Conservation (phyloP, 2,797 vertebrate species). For the Euphonia xanthogaster region DNA sequence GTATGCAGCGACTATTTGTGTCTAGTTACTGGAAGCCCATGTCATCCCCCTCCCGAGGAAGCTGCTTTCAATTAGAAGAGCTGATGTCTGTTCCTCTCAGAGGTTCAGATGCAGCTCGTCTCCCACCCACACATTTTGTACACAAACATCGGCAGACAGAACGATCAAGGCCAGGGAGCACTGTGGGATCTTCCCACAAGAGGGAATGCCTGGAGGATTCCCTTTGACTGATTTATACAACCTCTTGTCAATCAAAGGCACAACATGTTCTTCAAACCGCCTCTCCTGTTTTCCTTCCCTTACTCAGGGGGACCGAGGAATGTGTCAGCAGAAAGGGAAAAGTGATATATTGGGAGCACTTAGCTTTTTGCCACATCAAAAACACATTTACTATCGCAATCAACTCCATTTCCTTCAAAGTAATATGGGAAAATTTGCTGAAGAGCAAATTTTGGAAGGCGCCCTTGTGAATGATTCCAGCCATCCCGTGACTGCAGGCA, state of each 20-base stretch:
- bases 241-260: slow-evolving; percentile 69
- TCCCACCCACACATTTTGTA: slow-evolving; percentile 73
- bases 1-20: neutral
- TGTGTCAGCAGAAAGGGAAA: slow-evolving; percentile 40
- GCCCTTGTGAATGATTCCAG: neutral
- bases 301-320: slow-evolving; percentile 51
- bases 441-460: slow-evolving; percentile 27
- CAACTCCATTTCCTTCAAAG: slow-evolving; percentile 33
- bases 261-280: slow-evolving; percentile 58
- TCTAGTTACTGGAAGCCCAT: slow-evolving; percentile 31
- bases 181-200: slow-evolving; percentile 71
- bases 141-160: slow-evolving; percentile 52
- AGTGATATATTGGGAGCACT: neutral
- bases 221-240: slow-evolving; percentile 69
- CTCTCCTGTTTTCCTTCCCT: slow-evolving; percentile 67
- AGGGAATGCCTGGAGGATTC: slow-evolving; percentile 73
- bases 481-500: neutral
- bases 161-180: slow-evolving; percentile 37
- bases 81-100: slow-evolving; percentile 70
- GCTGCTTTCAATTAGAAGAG: slow-evolving; percentile 78
- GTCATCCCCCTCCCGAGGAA: slow-evolving; percentile 44
- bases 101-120: slow-evolving; percentile 73
- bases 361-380: slow-evolving; percentile 47
- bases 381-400: slow-evolving; percentile 13
- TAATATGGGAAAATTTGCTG: slow-evolving; percentile 1